Evolutionary conservation across 2,888 invertebrate genomes (phyloP).

Genomic region (Miltochrista miniata): DNA sequence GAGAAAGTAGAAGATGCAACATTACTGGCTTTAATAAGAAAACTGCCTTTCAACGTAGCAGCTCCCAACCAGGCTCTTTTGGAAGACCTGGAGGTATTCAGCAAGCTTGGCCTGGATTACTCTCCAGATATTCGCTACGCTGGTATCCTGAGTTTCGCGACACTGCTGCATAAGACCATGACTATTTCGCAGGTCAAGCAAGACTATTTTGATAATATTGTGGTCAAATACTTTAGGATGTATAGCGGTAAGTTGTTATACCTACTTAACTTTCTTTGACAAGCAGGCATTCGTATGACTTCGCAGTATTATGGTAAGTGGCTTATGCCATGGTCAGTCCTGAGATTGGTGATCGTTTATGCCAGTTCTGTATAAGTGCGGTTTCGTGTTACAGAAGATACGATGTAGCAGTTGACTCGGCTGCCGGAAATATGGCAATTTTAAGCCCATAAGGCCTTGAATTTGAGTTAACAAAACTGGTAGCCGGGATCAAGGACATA

Average conservation of each 20-base stretch:
- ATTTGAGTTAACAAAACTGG: too few relatives aligned
- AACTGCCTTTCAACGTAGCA: constrained; percentile 88
- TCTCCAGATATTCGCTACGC: constrained; percentile 84
- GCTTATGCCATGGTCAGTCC: too few relatives aligned
- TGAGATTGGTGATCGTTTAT: too few relatives aligned
- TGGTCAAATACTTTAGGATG: constrained; percentile 87
- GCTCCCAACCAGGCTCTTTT: constrained; percentile 78
- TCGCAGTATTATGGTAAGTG: too few relatives aligned
- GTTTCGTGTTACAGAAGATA: too few relatives aligned
- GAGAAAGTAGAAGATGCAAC: constrained; percentile 85
- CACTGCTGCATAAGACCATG: constrained; percentile 86
- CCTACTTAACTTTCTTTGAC: too few relatives aligned
- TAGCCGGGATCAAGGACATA: too few relatives aligned
- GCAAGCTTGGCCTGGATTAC: constrained; percentile 67
- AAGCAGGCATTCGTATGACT: too few relatives aligned
- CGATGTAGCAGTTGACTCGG: too few relatives aligned
- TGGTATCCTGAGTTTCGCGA: constrained; percentile 87
- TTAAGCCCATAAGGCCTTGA: too few relatives aligned
- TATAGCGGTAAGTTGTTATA: constrained; percentile 87
- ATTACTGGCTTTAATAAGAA: constrained; percentile 86
- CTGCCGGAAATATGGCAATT: too few relatives aligned
- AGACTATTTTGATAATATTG: constrained; percentile 87
- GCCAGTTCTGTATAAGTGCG: too few relatives aligned
- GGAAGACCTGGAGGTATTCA: constrained; percentile 81
- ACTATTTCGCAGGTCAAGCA: constrained; percentile 79